Base-by-base conservation (phyloP, 2,888 invertebrate genomes). In the Agrochola circellaris region DNA sequence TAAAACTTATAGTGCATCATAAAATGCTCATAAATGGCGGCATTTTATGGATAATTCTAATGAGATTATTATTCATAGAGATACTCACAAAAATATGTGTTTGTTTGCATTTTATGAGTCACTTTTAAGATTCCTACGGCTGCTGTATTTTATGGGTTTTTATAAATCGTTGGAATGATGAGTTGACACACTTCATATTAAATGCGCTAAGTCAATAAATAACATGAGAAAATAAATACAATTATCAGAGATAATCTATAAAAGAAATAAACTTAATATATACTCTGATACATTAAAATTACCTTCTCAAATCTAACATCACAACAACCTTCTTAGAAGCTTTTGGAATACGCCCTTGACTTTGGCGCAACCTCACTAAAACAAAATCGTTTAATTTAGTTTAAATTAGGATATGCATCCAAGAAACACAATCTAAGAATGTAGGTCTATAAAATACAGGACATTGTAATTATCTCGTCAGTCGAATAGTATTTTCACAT, bases 71-170 rank as follows among this genome's bases (percentile, higher is more conserved):
- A 73, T 71, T 74, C 30, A 54, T 54, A 42, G 61, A 42, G 20
- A 62, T 70, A 64, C 13, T 54, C n/a, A 73, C 26, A 60, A 66
- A 73, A 74, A 69, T 45, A 58, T 76, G 7, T 73, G 62, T 79
- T 61, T 84, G 80, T 82, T 69, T 73, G 58, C 51, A 66, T 66
- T 66, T 13, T 45, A 58, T 48, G 42, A 26, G 73, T 66, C 26
- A 62, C 30, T 73, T 82, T 71, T 65, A 79, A 9, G 62, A 71
- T 58, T 83, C 20, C 38, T 66, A 54, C 30, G 51, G 71, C 70
- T 54, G 62, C n/a, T 42, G 38, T 66, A 62, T 81, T 77, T 75
- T 62, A 81, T 66, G 45, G n/a, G 17, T 56, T 65, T 65, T 80
- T 71, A 48, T 38, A 69, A 69, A 56, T 72, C 30, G n/a, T 54